phyloP scores from a whole-genome alignment of 23 tunicate species.

The Phallusia fumigata region DNA sequence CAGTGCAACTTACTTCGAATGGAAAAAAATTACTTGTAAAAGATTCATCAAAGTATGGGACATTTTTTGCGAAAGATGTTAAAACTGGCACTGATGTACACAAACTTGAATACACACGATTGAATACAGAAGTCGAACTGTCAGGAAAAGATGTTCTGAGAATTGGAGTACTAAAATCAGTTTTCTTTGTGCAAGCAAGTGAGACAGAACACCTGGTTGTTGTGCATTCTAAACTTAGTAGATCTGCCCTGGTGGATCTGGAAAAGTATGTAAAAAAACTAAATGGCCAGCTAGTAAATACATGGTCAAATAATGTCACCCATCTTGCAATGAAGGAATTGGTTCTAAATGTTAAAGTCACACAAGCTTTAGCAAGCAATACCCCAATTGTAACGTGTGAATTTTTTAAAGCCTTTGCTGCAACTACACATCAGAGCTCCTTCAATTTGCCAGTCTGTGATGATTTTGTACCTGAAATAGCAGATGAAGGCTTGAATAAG shows the following conservation, averaged over 20 bases:
- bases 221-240: constrained; percentile 28
- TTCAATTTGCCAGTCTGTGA: constrained; percentile 6
- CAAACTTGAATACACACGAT: constrained; percentile 19
- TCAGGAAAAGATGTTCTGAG: constrained; percentile 27
- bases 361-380: constrained; percentile 52
- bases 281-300: constrained; percentile 33
- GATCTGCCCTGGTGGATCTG: constrained; percentile 11
- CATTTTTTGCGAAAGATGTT: constrained; percentile 28
- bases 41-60: constrained; percentile 74
- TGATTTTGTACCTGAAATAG: constrained; percentile 45
- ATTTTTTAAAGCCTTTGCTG: constrained; percentile 16
- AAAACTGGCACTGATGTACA: background rate
- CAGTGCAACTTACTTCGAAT: constrained; percentile 20
- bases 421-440: background rate
- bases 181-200: constrained; percentile 14
- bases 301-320: constrained; percentile 49
- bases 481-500: constrained; percentile 50
- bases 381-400: constrained; percentile 40
- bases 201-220: constrained; percentile 19
- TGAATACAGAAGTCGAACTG: constrained; percentile 1
- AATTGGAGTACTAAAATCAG: constrained; percentile 57
- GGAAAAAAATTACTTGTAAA: constrained; percentile 6
- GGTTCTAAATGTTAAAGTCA: constrained; percentile 53
- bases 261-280: constrained; percentile 15
- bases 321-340: constrained; percentile 51